Percentiles rank a stretch among this genome's conserved stretches.
Evolutionary conservation across 2,888 invertebrate species (phyloP).

Genomic region (Melanophora roralis): DNA sequence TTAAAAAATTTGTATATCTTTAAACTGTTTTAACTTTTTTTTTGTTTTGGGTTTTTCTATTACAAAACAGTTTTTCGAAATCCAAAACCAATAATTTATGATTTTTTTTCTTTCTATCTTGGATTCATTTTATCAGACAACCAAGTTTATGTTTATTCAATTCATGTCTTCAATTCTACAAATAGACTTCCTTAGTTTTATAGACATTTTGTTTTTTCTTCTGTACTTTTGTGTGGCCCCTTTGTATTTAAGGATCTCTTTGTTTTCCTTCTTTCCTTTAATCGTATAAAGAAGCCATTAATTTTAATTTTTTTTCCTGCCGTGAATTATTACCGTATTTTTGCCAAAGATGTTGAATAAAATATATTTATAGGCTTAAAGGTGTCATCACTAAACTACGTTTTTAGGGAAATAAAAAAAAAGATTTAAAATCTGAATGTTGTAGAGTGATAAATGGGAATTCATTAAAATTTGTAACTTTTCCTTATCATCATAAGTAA

Average conservation of each 20-base stretch:
- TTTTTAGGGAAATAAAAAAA: background rate
- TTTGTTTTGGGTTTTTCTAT: background rate
- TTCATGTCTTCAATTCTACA: slow-evolving; percentile 36
- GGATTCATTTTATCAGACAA: background rate
- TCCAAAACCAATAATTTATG: slow-evolving; percentile 36
- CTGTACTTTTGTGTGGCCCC: background rate
- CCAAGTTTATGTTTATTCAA: slow-evolving; percentile 36
- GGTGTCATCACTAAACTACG: slow-evolving; percentile 48
- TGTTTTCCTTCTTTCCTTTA: background rate
- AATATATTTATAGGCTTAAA: slow-evolving; percentile 50
- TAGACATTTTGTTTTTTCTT: slow-evolving; percentile 27
- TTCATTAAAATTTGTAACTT: background rate
- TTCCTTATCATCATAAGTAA: too few species aligned
- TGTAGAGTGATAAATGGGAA: background rate
- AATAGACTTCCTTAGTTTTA: slow-evolving; percentile 48
- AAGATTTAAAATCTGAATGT: background rate
- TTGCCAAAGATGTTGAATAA: slow-evolving; percentile 33
- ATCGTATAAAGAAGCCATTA: slow-evolving; percentile 32
- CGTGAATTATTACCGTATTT: slow-evolving; percentile 27
- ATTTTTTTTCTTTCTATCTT: slow-evolving; percentile 13
- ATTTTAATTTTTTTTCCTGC: slow-evolving; percentile 23
- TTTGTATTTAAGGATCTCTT: background rate
- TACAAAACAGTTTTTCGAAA: background rate
- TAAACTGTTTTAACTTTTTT: background rate
- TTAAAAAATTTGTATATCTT: too few species aligned